Percentiles rank a stretch among this genome's conserved stretches.
Evolutionary conservation across 53 echinoderm and acorn worm species (phyloP).

Genomic region (Echinometra lucunter): DNA sequence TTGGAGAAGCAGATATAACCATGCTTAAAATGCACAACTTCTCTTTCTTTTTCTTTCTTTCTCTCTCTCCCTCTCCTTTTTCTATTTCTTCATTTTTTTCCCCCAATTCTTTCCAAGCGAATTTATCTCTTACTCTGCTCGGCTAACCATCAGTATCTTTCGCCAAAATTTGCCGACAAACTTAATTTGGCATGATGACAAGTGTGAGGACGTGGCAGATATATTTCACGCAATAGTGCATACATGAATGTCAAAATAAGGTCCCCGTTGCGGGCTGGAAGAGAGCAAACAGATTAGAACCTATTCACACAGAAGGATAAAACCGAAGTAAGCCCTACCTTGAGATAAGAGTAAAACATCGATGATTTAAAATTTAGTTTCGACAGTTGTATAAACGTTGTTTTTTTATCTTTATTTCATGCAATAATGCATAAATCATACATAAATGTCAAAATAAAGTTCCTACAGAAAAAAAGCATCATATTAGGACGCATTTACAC

Average conservation of each 20-base stretch:
- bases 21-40: neutral
- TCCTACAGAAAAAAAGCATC: too few relatives aligned
- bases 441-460: too few relatives aligned
- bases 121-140: neutral
- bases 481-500: too few relatives aligned
- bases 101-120: neutral
- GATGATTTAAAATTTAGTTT: too few relatives aligned
- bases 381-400: too few relatives aligned
- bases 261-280: neutral
- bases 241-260: conserved; percentile 36
- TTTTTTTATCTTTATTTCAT: too few relatives aligned
- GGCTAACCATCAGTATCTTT: conserved; percentile 14
- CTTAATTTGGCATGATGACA: conserved; percentile 37
- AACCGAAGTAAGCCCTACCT: too few relatives aligned
- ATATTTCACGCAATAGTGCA: conserved; percentile 38
- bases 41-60: neutral
- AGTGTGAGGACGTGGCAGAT: conserved; percentile 23
- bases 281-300: neutral
- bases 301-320: neutral
- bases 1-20: neutral
- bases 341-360: too few relatives aligned
- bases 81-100: too few relatives aligned
- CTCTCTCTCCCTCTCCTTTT: neutral
- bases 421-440: too few relatives aligned
- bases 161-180: conserved; percentile 3